Conservation (phyloP, 35 echinoderm and acorn worm species). For the Acanthaster planci region DNA sequence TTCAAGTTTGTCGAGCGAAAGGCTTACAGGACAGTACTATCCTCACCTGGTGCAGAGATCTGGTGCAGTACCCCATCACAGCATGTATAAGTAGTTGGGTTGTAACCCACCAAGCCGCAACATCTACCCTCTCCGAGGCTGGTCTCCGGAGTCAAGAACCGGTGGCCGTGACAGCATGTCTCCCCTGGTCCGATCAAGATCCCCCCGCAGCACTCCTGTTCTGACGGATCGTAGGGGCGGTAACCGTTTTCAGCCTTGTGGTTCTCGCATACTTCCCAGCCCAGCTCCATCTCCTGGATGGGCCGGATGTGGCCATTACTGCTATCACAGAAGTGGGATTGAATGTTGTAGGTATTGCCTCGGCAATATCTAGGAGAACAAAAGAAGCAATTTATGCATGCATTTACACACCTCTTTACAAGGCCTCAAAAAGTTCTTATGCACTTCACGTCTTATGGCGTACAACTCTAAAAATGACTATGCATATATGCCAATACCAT, state of each 20-base stretch:
- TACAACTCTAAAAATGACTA: too few relatives aligned
- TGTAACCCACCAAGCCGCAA: background rate
- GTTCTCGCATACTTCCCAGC: background rate
- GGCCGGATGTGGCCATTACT: background rate
- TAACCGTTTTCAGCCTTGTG: background rate
- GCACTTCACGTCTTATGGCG: too few relatives aligned
- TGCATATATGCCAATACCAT: background rate
- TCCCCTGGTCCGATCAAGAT: background rate
- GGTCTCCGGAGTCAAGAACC: constrained; percentile 1
- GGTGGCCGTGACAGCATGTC: background rate
- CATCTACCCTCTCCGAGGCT: constrained; percentile 2
- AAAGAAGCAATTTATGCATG: too few relatives aligned
- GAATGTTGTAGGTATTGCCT: background rate
- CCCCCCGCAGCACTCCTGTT: constrained; percentile 31
- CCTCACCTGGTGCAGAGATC: background rate
- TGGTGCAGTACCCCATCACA: background rate
- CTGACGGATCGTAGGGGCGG: constrained; percentile 37
- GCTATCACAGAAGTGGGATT: background rate
- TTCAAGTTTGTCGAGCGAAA: too few relatives aligned
- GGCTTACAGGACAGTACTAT: too few relatives aligned
- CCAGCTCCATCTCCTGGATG: background rate
- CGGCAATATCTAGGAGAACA: constrained; percentile 4
- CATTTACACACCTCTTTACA: too few relatives aligned
- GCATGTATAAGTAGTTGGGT: background rate
- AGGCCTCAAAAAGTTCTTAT: too few relatives aligned